Percentiles rank a stretch among this genome's conserved stretches.
phyloP scores from a whole-genome alignment of 1,140 invertebrate species.

The Caenorhabditis tropicalis region DNA sequence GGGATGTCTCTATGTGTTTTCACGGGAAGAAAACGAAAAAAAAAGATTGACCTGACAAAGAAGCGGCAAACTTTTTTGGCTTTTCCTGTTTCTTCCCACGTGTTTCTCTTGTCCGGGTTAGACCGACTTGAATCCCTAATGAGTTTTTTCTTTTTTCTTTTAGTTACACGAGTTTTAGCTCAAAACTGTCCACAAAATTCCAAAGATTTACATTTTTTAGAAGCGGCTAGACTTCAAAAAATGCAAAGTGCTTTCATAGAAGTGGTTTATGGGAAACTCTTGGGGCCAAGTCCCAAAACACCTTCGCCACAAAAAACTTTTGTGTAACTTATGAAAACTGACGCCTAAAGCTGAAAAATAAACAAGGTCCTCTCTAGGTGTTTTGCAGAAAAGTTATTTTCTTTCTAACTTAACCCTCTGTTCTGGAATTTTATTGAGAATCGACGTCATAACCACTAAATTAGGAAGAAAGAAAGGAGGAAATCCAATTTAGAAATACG shows the following conservation, averaged over 20 bases:
- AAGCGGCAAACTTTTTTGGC: not conserved
- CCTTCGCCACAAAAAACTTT: too few relatives aligned
- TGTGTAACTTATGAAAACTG: not conserved
- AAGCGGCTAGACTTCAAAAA: too few relatives aligned
- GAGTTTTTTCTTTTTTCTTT: not conserved
- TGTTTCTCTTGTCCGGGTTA: not conserved
- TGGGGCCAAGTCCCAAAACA: too few relatives aligned
- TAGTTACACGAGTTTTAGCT: not conserved
- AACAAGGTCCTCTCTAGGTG: not conserved
- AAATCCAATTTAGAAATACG: not conserved
- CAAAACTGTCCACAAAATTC: too few relatives aligned
- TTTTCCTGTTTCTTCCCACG: not conserved
- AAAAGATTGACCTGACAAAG: conserved; percentile 10
- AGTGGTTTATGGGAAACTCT: too few relatives aligned
- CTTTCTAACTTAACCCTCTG: too few relatives aligned
- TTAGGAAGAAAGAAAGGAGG: not conserved
- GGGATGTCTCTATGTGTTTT: conserved; percentile 19
- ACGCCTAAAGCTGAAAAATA: not conserved
- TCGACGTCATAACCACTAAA: too few relatives aligned
- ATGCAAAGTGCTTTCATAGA: too few relatives aligned
- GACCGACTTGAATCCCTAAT: not conserved
- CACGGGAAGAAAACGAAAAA: not conserved
- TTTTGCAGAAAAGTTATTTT: too few relatives aligned
- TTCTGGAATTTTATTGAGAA: too few relatives aligned
- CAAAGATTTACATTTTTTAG: too few relatives aligned